phyloP scores from a whole-genome alignment of 2,797 vertebrate genomes.

The Tauraco hartlaubi region DNA sequence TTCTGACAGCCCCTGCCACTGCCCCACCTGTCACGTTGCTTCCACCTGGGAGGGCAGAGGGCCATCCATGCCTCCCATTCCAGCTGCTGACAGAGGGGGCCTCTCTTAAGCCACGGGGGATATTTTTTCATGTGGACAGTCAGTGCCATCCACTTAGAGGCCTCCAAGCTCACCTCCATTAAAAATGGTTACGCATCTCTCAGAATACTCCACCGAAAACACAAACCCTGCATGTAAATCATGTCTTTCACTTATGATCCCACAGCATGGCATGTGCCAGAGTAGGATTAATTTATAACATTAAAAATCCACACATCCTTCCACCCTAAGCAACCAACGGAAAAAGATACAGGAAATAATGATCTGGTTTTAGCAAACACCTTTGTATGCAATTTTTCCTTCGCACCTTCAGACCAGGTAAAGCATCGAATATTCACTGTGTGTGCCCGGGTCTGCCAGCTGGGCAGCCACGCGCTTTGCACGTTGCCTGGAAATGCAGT shows the following conservation, averaged over 20 bases:
- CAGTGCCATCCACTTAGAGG: not conserved
- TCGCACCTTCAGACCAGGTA: not conserved
- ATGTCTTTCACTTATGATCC: rapidly evolving
- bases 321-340: not conserved
- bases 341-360: not conserved
- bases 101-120: not conserved
- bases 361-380: not conserved
- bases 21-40: not conserved
- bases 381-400: not conserved
- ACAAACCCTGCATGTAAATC: not conserved
- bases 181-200: not conserved
- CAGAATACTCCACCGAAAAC: not conserved
- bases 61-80: not conserved
- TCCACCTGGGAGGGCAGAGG: not conserved
- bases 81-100: not conserved
- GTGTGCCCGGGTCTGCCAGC: not conserved
- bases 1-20: not conserved
- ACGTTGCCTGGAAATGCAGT: not conserved
- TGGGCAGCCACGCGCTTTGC: not conserved
- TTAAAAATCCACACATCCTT: not conserved
- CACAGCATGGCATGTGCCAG: not conserved
- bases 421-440: not conserved
- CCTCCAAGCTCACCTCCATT: not conserved
- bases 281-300: not conserved
- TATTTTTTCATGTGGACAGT: not conserved